phyloP scores from a whole-genome alignment of 2,113 vertebrate genomes.

The Lepus timidus region DNA sequence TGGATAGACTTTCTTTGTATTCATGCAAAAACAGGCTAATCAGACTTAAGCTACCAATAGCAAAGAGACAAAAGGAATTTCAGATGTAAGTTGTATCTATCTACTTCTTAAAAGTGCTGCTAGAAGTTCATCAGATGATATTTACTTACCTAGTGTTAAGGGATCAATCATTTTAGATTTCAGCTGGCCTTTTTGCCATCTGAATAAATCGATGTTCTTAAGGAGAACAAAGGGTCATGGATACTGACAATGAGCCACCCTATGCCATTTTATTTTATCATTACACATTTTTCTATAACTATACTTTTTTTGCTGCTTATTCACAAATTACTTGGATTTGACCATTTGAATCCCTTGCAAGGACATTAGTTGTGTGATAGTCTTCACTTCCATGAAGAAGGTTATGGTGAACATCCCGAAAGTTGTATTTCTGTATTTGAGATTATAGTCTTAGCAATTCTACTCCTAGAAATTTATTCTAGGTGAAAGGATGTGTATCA shows the following conservation, averaged over 20 bases:
- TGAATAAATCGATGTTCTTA: neutral
- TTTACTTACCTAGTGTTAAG: neutral
- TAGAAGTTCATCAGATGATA: neutral
- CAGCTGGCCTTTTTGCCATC: neutral
- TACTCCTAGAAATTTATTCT: neutral
- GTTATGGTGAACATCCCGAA: neutral
- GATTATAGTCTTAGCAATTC: neutral
- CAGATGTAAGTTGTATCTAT: neutral
- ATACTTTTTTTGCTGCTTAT: neutral
- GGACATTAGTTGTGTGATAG: neutral
- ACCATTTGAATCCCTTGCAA: neutral
- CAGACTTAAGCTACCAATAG: neutral
- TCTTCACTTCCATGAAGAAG: neutral
- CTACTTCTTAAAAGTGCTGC: neutral
- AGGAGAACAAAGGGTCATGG: neutral
- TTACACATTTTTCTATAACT: constrained; percentile 3
- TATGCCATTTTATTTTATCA: neutral
- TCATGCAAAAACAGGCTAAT: neutral
- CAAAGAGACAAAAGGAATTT: neutral
- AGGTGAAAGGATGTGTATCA: constrained; percentile 44
- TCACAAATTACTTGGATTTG: neutral
- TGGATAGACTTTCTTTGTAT: neutral
- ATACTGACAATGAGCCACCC: neutral
- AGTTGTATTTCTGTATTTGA: constrained; percentile 1
- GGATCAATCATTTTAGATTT: neutral